Percentiles rank a stretch among this genome's conserved stretches.
Conservation (phyloP, 2,888 invertebrate genomes). For the Ephialtes manifestator region DNA sequence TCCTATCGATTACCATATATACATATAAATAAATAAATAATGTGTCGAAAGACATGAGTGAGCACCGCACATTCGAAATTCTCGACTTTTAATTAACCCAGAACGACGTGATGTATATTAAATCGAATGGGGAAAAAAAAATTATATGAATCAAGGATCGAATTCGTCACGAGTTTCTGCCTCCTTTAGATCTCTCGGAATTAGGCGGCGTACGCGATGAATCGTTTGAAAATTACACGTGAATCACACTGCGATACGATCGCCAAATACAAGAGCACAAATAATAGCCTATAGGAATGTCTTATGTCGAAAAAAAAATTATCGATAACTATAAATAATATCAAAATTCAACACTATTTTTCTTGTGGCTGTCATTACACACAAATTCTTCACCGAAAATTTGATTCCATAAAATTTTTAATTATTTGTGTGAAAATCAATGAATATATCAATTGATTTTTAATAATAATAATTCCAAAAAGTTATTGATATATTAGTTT, state of each 20-base stretch:
- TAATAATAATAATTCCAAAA: too few relatives aligned
- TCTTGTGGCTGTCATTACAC: too few relatives aligned
- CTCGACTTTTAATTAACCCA: slow-evolving; percentile 64
- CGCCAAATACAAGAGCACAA: slow-evolving; percentile 24
- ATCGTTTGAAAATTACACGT: slow-evolving; percentile 33
- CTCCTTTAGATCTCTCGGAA: slow-evolving; percentile 37
- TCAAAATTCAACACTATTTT: too few relatives aligned
- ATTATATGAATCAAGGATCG: slow-evolving; percentile 60
- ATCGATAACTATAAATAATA: not conserved
- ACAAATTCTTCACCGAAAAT: too few relatives aligned
- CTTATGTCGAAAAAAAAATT: not conserved
- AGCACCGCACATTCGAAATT: slow-evolving; percentile 45
- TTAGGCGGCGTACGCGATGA: slow-evolving; percentile 32
- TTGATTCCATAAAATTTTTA: too few relatives aligned
- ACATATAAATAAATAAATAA: slow-evolving; percentile 62
- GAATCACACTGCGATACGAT: slow-evolving; percentile 24
- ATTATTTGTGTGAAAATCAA: too few relatives aligned
- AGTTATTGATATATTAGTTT: too few relatives aligned
- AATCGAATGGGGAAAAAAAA: slow-evolving; percentile 43
- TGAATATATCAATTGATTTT: too few relatives aligned
- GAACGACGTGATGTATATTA: slow-evolving; percentile 55
- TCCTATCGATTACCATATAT: slow-evolving; percentile 65
- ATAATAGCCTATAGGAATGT: not conserved
- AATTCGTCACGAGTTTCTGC: slow-evolving; percentile 59
- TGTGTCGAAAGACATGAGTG: slow-evolving; percentile 42